A percentile compares a stretch with the other conserved stretches of the same genome.
Evolutionary conservation across 2,113 vertebrate genomes (phyloP).

Genomic region (Montifringilla adamsi): DNA sequence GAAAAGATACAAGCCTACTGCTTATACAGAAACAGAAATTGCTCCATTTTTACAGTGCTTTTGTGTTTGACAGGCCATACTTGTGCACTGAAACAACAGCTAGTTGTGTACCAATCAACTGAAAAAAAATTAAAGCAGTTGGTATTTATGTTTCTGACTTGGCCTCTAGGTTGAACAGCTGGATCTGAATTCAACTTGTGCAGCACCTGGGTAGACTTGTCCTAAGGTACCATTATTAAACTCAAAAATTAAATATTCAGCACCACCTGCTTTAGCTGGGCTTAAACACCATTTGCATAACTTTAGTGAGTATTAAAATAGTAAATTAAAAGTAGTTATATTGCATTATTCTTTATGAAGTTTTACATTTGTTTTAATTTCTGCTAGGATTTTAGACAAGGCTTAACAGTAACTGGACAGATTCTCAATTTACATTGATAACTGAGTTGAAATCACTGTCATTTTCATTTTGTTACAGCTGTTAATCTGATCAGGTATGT

Average conservation of each 20-base stretch:
- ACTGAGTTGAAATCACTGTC: background rate
- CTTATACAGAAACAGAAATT: background rate
- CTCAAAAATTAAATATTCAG: background rate
- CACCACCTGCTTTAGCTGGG: background rate
- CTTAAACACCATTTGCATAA: background rate
- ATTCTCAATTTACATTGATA: background rate
- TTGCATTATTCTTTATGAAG: background rate
- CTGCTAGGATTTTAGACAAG: background rate
- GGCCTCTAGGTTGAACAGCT: background rate
- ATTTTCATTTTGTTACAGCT: background rate
- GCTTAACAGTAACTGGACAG: background rate
- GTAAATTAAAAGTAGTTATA: background rate
- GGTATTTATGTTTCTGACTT: background rate
- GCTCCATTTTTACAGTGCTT: background rate
- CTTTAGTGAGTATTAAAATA: background rate
- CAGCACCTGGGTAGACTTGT: background rate
- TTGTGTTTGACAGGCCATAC: background rate
- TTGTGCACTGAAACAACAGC: background rate
- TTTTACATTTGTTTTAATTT: background rate
- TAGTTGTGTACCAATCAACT: background rate
- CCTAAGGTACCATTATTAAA: background rate
- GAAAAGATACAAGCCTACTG: background rate
- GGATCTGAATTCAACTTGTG: background rate
- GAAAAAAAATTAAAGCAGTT: background rate
- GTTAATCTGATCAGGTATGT: background rate